Evolutionary conservation across 64 coral and sea anemone genomes (phyloP).

Genomic region (Montipora sp.): DNA sequence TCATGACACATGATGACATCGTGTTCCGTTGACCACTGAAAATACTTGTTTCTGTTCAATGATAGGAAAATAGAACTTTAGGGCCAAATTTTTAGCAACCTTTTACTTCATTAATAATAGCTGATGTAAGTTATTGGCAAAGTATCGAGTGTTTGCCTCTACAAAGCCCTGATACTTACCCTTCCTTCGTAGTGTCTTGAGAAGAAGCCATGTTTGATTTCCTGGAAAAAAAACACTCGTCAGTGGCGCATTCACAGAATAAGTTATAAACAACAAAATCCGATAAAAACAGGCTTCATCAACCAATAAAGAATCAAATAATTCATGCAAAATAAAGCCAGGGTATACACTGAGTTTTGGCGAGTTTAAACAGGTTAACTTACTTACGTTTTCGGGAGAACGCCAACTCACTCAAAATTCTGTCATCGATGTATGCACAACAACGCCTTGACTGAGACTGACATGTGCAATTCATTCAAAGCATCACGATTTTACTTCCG

Average conservation of each 20-base stretch:
- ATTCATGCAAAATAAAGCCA: slow-evolving; percentile 11
- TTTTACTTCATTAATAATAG: background rate
- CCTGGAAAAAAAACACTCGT: background rate
- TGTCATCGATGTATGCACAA: background rate
- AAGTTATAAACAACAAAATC: slow-evolving; percentile 21
- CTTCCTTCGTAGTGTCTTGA: background rate
- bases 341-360: background rate
- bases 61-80: slow-evolving; percentile 2
- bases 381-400: slow-evolving; percentile 44
- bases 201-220: slow-evolving; percentile 28
- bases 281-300: slow-evolving; percentile 5
- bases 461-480: background rate
- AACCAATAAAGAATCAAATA: slow-evolving; percentile 12
- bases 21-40: slow-evolving; percentile 25
- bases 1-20: background rate
- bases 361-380: slow-evolving; percentile 2
- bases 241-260: slow-evolving; percentile 34
- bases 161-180: background rate
- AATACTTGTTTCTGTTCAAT: slow-evolving; percentile 34
- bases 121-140: background rate
- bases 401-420: slow-evolving; percentile 19
- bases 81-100: slow-evolving; percentile 4
- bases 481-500: background rate
- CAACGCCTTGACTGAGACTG: background rate
- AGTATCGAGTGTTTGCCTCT: background rate